Percentiles rank a stretch among this genome's conserved stretches.
phyloP scores from a whole-genome alignment of 2,797 vertebrate species.

The Xenopus petersii region DNA sequence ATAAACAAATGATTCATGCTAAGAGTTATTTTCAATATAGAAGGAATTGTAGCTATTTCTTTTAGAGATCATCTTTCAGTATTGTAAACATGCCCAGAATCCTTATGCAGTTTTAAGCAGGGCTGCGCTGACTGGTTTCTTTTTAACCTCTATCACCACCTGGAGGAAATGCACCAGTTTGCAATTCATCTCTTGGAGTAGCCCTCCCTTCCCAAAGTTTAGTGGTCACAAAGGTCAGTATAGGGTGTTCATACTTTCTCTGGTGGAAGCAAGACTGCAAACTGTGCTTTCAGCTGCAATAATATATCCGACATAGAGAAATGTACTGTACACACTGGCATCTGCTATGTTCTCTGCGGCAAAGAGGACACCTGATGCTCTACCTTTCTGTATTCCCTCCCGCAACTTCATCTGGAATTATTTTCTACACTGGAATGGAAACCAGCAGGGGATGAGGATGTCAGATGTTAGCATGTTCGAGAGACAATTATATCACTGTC shows the following conservation, averaged over 20 bases:
- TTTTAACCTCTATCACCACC: constrained; percentile 28
- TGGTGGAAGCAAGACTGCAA: constrained; percentile 52
- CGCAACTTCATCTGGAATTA: constrained; percentile 44
- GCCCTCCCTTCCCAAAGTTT: constrained; percentile 10
- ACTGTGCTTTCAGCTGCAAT: constrained; percentile 71
- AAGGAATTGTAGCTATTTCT: constrained; percentile 35
- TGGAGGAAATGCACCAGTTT: constrained; percentile 21
- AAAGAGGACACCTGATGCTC: constrained; percentile 45
- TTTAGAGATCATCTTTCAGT: constrained; percentile 61
- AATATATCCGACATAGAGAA: constrained; percentile 69
- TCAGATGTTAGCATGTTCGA: constrained; percentile 38
- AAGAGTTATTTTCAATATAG: too few relatives aligned
- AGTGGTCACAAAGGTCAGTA: constrained; percentile 1
- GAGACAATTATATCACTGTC: constrained; percentile 30
- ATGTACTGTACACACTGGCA: constrained; percentile 54
- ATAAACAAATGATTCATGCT: too few relatives aligned
- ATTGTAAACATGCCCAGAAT: constrained; percentile 58
- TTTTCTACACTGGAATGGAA: constrained; percentile 34
- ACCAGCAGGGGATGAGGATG: constrained; percentile 36
- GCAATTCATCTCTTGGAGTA: constrained; percentile 8
- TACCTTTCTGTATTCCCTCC: constrained; percentile 43
- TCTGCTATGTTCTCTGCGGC: constrained; percentile 59
- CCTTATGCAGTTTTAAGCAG: constrained; percentile 57
- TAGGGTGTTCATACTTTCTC: background rate
- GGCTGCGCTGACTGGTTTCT: constrained; percentile 17